Evolutionary conservation across 35 echinoderm and acorn worm species (phyloP).

Genomic region (Apostichopus californicus): DNA sequence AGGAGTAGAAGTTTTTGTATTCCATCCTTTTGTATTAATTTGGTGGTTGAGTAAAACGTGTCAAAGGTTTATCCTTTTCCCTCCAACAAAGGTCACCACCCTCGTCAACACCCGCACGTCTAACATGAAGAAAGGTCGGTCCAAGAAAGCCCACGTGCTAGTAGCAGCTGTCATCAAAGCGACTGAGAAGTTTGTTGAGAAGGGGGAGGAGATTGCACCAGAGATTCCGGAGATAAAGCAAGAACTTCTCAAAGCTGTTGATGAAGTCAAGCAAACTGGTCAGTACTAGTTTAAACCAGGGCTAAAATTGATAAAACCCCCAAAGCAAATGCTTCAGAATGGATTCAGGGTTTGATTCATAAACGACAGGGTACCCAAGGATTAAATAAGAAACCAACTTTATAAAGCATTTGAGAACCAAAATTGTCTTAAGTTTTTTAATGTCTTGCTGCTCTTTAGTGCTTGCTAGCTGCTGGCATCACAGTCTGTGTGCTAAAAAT

Average conservation of each 20-base stretch:
- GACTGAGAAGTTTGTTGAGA: constrained; percentile 91
- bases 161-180: constrained; percentile 96
- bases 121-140: constrained; percentile 94
- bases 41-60: neutral
- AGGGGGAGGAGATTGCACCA: constrained; percentile 97
- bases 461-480: no score
- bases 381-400: no score
- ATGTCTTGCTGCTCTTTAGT: no score
- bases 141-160: constrained; percentile 96
- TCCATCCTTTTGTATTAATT: neutral
- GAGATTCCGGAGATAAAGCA: constrained; percentile 93
- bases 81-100: constrained; percentile 76
- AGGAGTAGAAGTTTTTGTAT: no score
- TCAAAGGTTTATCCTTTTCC: neutral
- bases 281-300: neutral
- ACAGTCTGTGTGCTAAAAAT: no score
- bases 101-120: constrained; percentile 94
- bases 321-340: no score
- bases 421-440: no score
- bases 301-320: no score
- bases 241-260: constrained; percentile 86
- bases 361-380: no score
- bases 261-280: constrained; percentile 95
- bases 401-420: no score
- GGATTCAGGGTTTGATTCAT: no score